phyloP scores from a whole-genome alignment of 2,888 invertebrate genomes.

The Leptarthrus brevirostris region DNA sequence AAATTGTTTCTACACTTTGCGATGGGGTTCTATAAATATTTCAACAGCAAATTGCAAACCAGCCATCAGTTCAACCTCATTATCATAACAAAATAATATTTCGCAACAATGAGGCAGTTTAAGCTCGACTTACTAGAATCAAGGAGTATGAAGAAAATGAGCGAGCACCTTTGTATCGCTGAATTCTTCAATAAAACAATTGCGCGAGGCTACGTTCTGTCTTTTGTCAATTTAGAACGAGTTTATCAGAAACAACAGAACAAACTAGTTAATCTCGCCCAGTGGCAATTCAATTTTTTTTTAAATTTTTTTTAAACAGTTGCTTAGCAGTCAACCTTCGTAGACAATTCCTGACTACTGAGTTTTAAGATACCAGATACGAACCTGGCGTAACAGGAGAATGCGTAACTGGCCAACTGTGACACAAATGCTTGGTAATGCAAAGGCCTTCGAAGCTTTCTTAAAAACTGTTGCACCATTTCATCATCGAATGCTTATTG shows the following conservation, averaged over 20 bases:
- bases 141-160: no score
- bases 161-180: no score
- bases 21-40: no score
- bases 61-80: no score
- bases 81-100: no score
- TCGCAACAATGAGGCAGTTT: no score
- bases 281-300: not conserved
- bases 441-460: constrained; percentile 6
- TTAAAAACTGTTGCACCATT: constrained; percentile 12
- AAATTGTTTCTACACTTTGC: no score
- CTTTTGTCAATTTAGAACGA: constrained; percentile 14
- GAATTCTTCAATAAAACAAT: not conserved
- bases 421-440: constrained; percentile 21
- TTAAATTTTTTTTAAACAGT: constrained; percentile 20
- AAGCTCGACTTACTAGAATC: no score
- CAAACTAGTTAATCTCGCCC: constrained; percentile 20
- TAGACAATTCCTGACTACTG: constrained; percentile 1
- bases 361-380: constrained; percentile 26
- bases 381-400: constrained; percentile 29
- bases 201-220: not conserved
- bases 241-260: not conserved
- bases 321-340: constrained; percentile 38
- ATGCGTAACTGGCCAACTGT: constrained; percentile 30
- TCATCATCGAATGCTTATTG: not conserved
- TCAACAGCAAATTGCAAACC: no score